Base-by-base conservation (phyloP, 2,113 vertebrate species). In the Grallaria varia region DNA sequence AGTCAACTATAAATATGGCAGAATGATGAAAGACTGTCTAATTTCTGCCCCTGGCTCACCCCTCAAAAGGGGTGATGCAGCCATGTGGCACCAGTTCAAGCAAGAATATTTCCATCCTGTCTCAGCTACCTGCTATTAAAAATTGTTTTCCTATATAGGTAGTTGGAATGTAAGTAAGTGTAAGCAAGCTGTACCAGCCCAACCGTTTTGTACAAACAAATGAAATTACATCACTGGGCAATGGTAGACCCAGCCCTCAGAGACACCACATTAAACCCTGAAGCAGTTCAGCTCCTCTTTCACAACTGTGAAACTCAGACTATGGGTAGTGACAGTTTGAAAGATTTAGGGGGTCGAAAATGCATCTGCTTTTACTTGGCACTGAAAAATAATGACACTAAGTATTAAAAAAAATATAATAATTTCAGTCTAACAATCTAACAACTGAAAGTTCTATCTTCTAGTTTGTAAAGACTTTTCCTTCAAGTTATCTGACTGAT, bases 331-430 rank as follows among this genome's bases (percentile, higher is more conserved):
- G 95, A 94, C 79, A 90, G 31, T 84, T 44, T 40, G 35, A 55
- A 92, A 95, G 82, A 95, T 95, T 96, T 91, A 94, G 39, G 79
- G 76, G 18, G 84, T 90, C 84, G 45, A 84, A 96, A 95, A 95
- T 81, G 73, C 71, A 77, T 93, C 75, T 90, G 68, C 44, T 95
- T 86, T 93, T 40, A 86, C 55, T 92, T 95, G 84, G 77, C 66
- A 64, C 11, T 76, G 55, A 87, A 95, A 94, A 93, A 84, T 84
- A 79, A 77, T 44, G 3, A 76, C 45, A 83, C 25, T 40, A 92
- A 79, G 92, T 89, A 67, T 86, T 64, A 31, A 49, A 60, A 63
- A 72, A 25, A 49, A 58, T 16, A 31, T 12, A 42, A 40, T 3
- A 12, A 71, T 42, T 81, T 84, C 64, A n/a, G 14, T 44, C 27